These are phyloP conservation scores for Drosophila melanosoma DNA, from an alignment of 2,888 invertebrate genomes.

Conservation along the genomic window DNA sequence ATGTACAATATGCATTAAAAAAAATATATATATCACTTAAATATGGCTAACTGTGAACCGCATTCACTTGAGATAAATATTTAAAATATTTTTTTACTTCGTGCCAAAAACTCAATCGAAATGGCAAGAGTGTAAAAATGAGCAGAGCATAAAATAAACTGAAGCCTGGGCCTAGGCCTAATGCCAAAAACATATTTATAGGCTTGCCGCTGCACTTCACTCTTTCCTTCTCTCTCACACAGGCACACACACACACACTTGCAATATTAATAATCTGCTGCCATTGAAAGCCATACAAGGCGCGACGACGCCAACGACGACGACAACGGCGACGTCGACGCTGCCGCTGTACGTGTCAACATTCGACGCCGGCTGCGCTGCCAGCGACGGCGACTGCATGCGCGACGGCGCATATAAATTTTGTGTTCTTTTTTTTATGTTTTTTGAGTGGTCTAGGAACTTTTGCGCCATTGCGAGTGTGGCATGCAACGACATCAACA, in stretches of 20 bases:
- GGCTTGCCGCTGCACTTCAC: conserved; percentile 20
- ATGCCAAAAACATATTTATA: conserved; percentile 74
- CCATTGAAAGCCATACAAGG: conserved; percentile 81
- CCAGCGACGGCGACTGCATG: conserved; percentile 67
- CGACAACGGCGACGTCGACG: conserved; percentile 13
- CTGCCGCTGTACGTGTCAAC: conserved; percentile 71
- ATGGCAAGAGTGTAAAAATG: conserved; percentile 13
- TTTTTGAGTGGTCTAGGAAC: conserved; percentile 78
- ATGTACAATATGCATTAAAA: neutral
- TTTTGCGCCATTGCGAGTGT: conserved; percentile 79
- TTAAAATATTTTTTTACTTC: neutral
- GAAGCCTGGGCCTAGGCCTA: conserved; percentile 63
- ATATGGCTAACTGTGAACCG: neutral
- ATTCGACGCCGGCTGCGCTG: conserved; percentile 68
- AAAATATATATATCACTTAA: neutral
- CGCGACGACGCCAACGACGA: conserved; percentile 58
- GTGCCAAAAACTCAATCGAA: conserved; percentile 12
- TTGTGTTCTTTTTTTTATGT: conserved; percentile 65
- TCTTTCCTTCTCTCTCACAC: neutral
- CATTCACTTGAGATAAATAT: neutral
- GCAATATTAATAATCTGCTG: conserved; percentile 80
- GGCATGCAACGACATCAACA: conserved; percentile 68
- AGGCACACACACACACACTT: conserved; percentile 27
- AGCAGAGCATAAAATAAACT: conserved; percentile 31
- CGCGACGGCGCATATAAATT: conserved; percentile 81